Evolutionary conservation across 2,888 invertebrate genomes (phyloP).

Genomic region (Teleogryllus oceanicus): DNA sequence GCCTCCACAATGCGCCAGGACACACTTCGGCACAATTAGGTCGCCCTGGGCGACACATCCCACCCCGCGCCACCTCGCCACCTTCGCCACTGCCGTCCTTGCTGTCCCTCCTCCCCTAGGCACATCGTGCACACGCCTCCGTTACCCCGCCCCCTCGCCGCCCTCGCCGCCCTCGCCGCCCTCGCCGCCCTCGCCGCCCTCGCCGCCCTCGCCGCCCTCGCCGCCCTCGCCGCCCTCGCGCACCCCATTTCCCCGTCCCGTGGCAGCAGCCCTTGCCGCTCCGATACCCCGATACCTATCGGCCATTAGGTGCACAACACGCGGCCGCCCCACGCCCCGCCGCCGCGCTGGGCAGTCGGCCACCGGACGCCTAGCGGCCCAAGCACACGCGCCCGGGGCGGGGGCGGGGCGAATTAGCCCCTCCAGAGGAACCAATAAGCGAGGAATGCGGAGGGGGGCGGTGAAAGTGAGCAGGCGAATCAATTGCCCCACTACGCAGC

Average conservation of each 20-base stretch:
- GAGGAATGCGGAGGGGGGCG: background rate
- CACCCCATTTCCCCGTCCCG: background rate
- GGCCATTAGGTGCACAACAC: constrained; percentile 8
- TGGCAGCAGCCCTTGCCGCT: background rate
- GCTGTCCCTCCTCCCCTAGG: too few relatives aligned
- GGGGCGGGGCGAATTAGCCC: background rate
- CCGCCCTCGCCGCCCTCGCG: too few relatives aligned
- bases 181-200: too few relatives aligned
- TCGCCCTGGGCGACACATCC: background rate
- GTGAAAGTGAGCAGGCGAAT: background rate
- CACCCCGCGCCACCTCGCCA: background rate
- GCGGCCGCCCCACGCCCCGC: background rate
- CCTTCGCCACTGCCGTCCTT: background rate
- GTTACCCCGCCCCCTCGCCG: too few relatives aligned
- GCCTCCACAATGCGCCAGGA: background rate
- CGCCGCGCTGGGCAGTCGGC: background rate
- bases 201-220: too few relatives aligned
- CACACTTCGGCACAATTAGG: background rate
- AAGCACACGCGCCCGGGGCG: too few relatives aligned
- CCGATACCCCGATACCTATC: constrained; percentile 6
- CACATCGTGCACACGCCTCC: too few relatives aligned
- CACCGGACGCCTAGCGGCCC: too few relatives aligned
- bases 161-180: too few relatives aligned
- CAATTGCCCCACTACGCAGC: too few relatives aligned
- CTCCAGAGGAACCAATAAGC: background rate